phyloP scores from a whole-genome alignment of 2,113 vertebrate species.

The Apus apus region DNA sequence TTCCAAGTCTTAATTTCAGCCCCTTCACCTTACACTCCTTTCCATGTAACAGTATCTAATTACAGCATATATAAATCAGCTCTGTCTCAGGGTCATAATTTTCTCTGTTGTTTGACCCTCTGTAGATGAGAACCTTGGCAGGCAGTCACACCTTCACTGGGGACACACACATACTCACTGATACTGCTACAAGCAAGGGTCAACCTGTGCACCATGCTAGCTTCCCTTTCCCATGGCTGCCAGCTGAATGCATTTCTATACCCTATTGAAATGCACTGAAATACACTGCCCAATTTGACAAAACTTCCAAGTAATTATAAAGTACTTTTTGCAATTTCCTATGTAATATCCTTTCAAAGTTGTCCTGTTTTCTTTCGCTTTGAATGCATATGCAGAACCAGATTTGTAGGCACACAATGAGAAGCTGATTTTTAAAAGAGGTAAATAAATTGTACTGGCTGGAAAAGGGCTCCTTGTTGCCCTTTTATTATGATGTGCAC shows the following conservation, averaged over 20 bases:
- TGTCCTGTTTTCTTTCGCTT: conserved; percentile 35
- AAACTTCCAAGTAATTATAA: conserved; percentile 50
- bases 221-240: background rate
- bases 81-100: background rate
- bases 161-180: background rate
- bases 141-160: background rate
- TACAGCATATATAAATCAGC: background rate
- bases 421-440: conserved; percentile 67
- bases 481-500: conserved; percentile 52
- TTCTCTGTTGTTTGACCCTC: conserved; percentile 15
- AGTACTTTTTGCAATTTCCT: conserved; percentile 52
- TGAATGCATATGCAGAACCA: conserved; percentile 50
- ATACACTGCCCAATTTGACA: conserved; percentile 1
- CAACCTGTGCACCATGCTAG: background rate
- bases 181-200: background rate
- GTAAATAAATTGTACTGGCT: conserved; percentile 64
- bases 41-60: background rate
- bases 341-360: conserved; percentile 56
- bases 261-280: conserved; percentile 24
- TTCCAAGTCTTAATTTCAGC: background rate
- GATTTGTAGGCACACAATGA: conserved; percentile 63
- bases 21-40: background rate
- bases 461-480: conserved; percentile 42
- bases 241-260: background rate
- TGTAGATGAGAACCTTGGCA: background rate